Evolutionary conservation across 2,888 invertebrate species (phyloP), one percentile per base, ranked within the genome.

Genomic region (Marasmarcha lunaedactyla): DNA sequence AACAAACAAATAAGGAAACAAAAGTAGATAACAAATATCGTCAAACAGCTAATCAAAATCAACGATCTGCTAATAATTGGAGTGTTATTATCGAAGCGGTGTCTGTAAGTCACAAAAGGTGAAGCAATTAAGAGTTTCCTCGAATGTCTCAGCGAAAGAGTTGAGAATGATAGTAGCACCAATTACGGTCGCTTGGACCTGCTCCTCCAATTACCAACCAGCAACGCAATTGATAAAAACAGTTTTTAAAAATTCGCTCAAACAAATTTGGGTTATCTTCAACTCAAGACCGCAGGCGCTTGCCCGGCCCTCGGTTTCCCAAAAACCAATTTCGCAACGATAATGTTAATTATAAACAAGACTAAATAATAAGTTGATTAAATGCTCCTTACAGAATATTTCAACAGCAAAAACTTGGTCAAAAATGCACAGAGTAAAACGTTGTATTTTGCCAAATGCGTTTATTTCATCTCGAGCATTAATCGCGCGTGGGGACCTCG

Each of bases 51-150:
- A 71, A 78, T 77, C 72, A 73, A 74, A 71, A 65, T 51, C 59
- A 72, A 72, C 63, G 67, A 74, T 66, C 71, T 71, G 71, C 68
- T 71, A 77, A 78, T 76, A 76, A 77, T 76, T 68, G 68, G 56
- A 54, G 55, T 66, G 68, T 74, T 76, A 79, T 72, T 77, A 78
- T 74, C 69, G 63, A 62, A 66, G 74, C 79, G 78, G 78, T 69
- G 59, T 71, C 74, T 70, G 67, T 55, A 69, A 67, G 68, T 73
- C 71, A 74, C 77, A 78, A 78, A 78, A 73, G 72, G 71, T 72
- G 69, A 61, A 72, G 79, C 79, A 83, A 81, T 83, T 81, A 83
- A 79, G 66, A 77, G 64, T 79, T 83, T 81, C 78, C 74, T 69
- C 74, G 81, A 81, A 83, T 71, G 70, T 71, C 69, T 71, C 54